Base-by-base conservation (phyloP, 1,140 invertebrate genomes). In the Mycetomoellerius zeteki region DNA sequence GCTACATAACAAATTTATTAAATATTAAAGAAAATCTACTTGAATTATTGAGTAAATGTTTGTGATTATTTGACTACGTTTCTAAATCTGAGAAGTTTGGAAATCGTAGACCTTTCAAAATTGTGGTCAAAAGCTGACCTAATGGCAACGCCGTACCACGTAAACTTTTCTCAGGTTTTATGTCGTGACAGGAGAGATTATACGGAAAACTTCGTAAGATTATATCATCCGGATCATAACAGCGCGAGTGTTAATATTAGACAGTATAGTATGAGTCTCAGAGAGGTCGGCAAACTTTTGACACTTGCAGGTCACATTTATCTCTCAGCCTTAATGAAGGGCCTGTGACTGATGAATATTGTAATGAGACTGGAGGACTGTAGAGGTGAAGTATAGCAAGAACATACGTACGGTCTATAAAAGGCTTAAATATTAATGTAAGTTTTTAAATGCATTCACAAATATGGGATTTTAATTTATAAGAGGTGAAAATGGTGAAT, bases 291-390 rank as follows among this genome's bases (percentile, higher is more conserved):
- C 80, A 73, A 82, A 82, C 80, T 82, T 82, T 82, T 72, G 80
- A 82, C 80, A 82, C 52, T 82, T 60, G 37, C 67, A 24, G 69
- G 67, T 73, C 67, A 47, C 67, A 82, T 82, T 73, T 82, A 82
- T 82, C 80, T 73, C 52, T 72, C 52, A 37, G 80, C 37, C 37
- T 58, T 82, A 82, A 82, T 82, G 80, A 82, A 82, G 80, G 54
- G 19, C 33, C 24, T 37, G 21, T 73, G 67, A 82, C 67, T 82
- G 67, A 82, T 58, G 80, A 58, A 73, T 58, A 82, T 43, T 72
- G 21, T 82, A 60, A 73, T 82, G 67, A 69, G 21, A 58, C 67
- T 27, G 27, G 37, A 21, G 37, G 12, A 7, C 43, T 47, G 19
- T 56, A 58, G 16, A 16, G 12, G n/a, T 30, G 21, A 80, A 27